These are phyloP conservation scores for Mobula hypostoma DNA, from an alignment of 2,113 vertebrate species.

Conservation along the genomic window DNA sequence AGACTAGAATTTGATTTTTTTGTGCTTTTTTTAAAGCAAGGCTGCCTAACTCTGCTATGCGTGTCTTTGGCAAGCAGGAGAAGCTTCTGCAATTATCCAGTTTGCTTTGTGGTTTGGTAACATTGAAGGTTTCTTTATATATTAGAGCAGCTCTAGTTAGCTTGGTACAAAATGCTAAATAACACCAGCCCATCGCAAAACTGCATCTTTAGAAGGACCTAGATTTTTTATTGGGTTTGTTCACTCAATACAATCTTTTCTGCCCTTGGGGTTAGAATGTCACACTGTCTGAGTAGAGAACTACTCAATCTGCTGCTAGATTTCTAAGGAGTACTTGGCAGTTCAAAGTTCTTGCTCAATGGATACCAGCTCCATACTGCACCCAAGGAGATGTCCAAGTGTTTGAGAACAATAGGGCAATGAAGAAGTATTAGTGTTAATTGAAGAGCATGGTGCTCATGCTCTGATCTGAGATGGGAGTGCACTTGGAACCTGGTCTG, in stretches of 20 bases:
- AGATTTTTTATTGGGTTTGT: neutral
- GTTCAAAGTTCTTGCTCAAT: neutral
- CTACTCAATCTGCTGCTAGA: neutral
- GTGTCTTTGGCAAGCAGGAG: too few relatives aligned
- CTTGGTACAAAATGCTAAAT: neutral
- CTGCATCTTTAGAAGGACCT: neutral
- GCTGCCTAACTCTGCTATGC: neutral
- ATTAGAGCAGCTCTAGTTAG: neutral
- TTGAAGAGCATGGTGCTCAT: neutral
- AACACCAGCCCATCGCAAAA: neutral
- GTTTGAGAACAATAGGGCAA: neutral
- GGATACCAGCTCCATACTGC: neutral
- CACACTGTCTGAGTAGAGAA: neutral
- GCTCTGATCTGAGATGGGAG: neutral
- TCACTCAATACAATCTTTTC: neutral
- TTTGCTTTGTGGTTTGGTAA: neutral
- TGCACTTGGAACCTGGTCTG: neutral
- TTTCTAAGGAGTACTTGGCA: neutral
- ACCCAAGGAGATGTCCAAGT: neutral
- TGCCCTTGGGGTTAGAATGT: neutral
- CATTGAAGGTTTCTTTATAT: neutral
- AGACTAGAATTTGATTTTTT: neutral
- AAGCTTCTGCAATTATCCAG: neutral
- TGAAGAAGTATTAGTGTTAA: neutral
- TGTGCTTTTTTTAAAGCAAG: neutral